These are phyloP conservation scores for Lasius platythorax DNA, from an alignment of 2,888 invertebrate genomes.

Conservation along the genomic window DNA sequence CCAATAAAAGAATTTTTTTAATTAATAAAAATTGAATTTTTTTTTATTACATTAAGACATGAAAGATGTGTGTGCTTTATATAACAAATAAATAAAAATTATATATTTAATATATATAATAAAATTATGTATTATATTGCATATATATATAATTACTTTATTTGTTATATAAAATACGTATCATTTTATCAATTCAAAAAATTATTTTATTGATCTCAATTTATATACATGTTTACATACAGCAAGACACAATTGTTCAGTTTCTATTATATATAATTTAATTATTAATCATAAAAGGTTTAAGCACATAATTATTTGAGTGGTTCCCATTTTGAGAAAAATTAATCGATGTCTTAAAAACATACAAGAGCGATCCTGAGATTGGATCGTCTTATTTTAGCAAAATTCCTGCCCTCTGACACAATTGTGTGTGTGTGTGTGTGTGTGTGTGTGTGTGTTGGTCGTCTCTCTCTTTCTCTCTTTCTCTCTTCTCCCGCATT, in stretches of 20 bases:
- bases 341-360: neutral
- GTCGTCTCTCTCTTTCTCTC: conserved; percentile 67
- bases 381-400: neutral
- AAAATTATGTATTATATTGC: too few relatives aligned
- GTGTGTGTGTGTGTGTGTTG: neutral
- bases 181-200: neutral
- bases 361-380: neutral
- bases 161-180: too few relatives aligned
- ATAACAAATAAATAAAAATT: too few relatives aligned
- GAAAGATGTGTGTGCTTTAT: neutral
- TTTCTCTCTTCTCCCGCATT: conserved; percentile 67
- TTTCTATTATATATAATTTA: neutral
- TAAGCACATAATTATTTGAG: neutral
- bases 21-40: neutral
- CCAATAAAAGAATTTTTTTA: neutral
- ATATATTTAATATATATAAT: too few relatives aligned
- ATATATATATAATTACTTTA: too few relatives aligned
- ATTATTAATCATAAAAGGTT: neutral
- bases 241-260: neutral
- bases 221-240: neutral
- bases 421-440: neutral
- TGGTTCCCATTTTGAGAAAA: neutral
- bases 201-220: neutral
- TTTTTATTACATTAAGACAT: neutral
- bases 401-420: neutral